Base-by-base conservation (phyloP, 1,140 invertebrate genomes). In the Chironomus striatipennis region DNA sequence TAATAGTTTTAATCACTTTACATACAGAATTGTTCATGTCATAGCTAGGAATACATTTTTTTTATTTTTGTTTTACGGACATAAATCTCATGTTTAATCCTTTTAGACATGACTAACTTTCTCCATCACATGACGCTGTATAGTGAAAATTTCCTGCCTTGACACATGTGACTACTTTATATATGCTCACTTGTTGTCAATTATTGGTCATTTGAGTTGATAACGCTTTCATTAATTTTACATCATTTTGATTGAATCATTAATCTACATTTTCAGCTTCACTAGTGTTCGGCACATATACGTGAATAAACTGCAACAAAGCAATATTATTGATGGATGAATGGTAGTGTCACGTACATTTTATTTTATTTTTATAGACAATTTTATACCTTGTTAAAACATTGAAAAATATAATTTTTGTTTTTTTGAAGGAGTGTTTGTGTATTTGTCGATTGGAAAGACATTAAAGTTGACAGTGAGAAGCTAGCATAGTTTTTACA, bases 51-150 rank as follows among this genome's bases (percentile, higher is more conserved):
- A 34, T 34, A n/a, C n/a, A n/a, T 12, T 15, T 47, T 47, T 47
- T 47, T 12, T 47, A 8, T 57, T n/a, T n/a, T 57, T 12, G 12
- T 15, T 57, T 12, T 57, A n/a, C 12, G 12, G n/a, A n/a, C 47
- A 57, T 57, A 57, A 57, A 57, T 57, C 47, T 57, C 47, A 57
- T 57, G n/a, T 57, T 57, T 12, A 57, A 57, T 57, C 47, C 47
- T n/a, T 57, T 57, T 57, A 15, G 47, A 57, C 47, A 57, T 57
- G 47, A n/a, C 12, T 57, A 57, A 15, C 12, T 57, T 57, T n/a
- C 9, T 57, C 12, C 12, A 34, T 57, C 12, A n/a, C 12, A 57
- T 57, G 47, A 57, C 15, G 47, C 47, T 15, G 15, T 0, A 57
- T 57, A 57, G n/a, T n/a, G 15, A 12, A 57, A 15, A 57, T n/a